Conservation (phyloP, 2,888 invertebrate species). For the Lepas anatifera region DNA sequence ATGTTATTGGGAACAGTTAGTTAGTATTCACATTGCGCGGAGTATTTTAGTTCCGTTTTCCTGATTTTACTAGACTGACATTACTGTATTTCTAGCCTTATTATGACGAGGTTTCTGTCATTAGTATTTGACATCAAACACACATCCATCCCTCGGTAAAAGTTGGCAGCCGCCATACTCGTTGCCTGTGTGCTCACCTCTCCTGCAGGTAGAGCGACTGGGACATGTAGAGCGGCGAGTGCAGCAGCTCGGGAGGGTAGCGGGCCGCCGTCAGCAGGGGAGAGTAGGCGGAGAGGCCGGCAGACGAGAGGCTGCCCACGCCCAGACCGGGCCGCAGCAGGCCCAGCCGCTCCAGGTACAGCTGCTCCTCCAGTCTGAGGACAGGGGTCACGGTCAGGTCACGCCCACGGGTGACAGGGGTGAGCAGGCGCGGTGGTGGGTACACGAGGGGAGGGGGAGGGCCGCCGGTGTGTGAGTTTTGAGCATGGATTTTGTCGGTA, state of each 20-base stretch:
- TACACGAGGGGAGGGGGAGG: no score
- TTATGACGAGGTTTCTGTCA: not conserved
- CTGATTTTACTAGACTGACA: no score
- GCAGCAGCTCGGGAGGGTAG: constrained; percentile 41
- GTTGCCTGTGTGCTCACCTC: constrained; percentile 33
- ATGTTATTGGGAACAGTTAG: no score
- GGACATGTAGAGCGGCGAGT: constrained; percentile 36
- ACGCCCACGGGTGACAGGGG: no score
- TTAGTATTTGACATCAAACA: not conserved
- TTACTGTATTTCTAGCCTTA: no score
- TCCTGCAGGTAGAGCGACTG: constrained; percentile 42
- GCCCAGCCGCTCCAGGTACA: constrained; percentile 69
- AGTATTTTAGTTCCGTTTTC: no score
- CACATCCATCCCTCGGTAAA: not conserved
- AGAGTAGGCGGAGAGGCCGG: constrained; percentile 24
- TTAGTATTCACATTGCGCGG: no score
- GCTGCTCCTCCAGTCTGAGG: constrained; percentile 60
- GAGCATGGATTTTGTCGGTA: no score
- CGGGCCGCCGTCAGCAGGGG: constrained; percentile 30
- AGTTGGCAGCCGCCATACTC: not conserved
- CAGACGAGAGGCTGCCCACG: no score
- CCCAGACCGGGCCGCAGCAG: constrained; percentile 50
- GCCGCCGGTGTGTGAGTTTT: no score
- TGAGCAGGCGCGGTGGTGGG: no score
- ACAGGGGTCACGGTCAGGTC: no score